Percentiles rank a stretch among this genome's conserved stretches.
Evolutionary conservation across 2,888 invertebrate species (phyloP).

Genomic region (Petrolisthes manimaculis): DNA sequence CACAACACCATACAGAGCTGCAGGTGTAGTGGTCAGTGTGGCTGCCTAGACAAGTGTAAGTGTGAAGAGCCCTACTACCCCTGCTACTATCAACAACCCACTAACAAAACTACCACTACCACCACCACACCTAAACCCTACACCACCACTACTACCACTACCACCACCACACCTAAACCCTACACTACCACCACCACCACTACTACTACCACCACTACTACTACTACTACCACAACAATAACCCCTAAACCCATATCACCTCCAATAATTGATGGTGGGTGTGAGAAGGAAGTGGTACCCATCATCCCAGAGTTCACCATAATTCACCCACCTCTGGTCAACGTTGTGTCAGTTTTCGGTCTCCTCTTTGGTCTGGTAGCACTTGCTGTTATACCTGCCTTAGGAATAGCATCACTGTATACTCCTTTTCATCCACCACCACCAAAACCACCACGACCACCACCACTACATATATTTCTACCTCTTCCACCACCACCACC

Average conservation of each 20-base stretch:
- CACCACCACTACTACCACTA: not conserved
- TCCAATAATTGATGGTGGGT: not conserved
- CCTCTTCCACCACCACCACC: not conserved
- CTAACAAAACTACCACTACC: not conserved
- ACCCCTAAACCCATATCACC: slow-evolving; percentile 21
- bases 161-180: slow-evolving; percentile 13
- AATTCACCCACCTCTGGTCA: too few relatives aligned
- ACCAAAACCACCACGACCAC: not conserved
- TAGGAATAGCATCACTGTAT: too few relatives aligned
- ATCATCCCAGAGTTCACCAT: too few relatives aligned
- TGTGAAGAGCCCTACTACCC: not conserved
- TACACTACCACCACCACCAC: not conserved
- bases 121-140: not conserved
- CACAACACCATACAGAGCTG: not conserved
- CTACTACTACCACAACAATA: not conserved
- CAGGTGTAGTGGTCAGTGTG: not conserved
- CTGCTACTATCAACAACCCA: not conserved
- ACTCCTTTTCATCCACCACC: not conserved
- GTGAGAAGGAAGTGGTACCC: too few relatives aligned
- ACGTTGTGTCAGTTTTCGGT: too few relatives aligned
- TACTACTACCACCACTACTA: too few relatives aligned
- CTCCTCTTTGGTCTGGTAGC: not conserved
- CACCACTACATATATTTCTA: not conserved
- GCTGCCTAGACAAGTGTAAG: not conserved
- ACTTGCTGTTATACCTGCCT: not conserved